A percentile compares a stretch with the other conserved stretches of the same genome.
Evolutionary conservation across 2,888 invertebrate species (phyloP).

Genomic region (Graphium colonna): DNA sequence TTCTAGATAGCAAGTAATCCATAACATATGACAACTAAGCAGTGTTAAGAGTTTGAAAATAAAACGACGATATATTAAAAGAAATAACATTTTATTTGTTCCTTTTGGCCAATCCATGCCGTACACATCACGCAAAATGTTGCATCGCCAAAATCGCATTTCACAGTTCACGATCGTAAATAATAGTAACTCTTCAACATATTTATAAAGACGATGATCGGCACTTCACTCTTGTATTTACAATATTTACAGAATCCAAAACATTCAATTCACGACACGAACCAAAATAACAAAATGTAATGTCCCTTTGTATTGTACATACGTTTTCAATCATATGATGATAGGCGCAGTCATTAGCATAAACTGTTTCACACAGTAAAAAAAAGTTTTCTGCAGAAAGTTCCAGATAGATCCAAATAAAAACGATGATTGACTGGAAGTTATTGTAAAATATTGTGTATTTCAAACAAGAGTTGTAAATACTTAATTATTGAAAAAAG

Average conservation of each 20-base stretch:
- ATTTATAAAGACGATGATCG: conserved; percentile 23
- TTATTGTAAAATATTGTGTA: too few species aligned
- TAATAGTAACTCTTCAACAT: conserved; percentile 32
- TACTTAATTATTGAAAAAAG: too few species aligned
- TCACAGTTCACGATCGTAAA: conserved; percentile 31
- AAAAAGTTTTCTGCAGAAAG: too few species aligned
- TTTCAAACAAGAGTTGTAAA: too few species aligned
- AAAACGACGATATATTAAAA: conserved; percentile 49
- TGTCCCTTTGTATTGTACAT: too few species aligned
- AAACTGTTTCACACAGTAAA: too few species aligned
- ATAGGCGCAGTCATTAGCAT: too few species aligned
- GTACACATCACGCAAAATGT: conserved; percentile 26
- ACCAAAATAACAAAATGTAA: too few species aligned
- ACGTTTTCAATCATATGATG: too few species aligned
- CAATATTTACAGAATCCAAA: conserved; percentile 30
- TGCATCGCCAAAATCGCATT: conserved; percentile 17
- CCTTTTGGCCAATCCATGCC: conserved; percentile 43
- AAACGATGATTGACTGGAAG: too few species aligned
- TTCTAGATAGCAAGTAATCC: conserved; percentile 15
- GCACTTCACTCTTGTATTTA: conserved; percentile 28
- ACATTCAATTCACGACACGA: background rate
- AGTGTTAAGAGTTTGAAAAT: conserved; percentile 25
- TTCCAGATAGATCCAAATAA: too few species aligned
- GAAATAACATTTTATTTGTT: conserved; percentile 73
- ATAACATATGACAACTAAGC: background rate